Percentiles rank a stretch among this genome's conserved stretches.
These are phyloP conservation scores for Triops cancriformis DNA, from an alignment of 1,140 invertebrate species.

Conservation along the genomic window DNA sequence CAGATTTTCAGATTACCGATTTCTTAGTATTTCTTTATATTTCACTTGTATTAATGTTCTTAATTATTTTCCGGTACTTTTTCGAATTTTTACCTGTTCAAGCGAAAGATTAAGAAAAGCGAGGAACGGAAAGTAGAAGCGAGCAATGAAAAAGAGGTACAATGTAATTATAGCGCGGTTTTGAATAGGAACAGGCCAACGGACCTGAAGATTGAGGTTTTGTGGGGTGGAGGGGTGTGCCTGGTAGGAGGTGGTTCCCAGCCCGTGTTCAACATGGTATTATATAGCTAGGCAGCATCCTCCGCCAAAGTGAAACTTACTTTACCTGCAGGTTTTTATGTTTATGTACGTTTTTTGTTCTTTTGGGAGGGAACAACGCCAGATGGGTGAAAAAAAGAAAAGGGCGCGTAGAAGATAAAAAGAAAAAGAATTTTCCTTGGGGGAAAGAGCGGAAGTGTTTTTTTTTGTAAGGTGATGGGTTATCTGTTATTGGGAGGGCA, in stretches of 20 bases:
- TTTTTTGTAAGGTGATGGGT: neutral
- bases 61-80: too few relatives aligned
- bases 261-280: slow-evolving; percentile 5
- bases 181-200: neutral
- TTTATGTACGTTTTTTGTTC: neutral
- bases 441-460: neutral
- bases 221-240: neutral
- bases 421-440: neutral
- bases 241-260: neutral
- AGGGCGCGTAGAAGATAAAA: neutral
- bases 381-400: neutral
- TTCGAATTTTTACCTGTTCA: too few relatives aligned
- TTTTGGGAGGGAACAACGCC: neutral
- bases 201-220: neutral
- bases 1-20: too few relatives aligned
- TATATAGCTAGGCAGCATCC: neutral
- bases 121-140: neutral
- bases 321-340: neutral
- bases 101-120: neutral
- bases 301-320: slow-evolving; percentile 1
- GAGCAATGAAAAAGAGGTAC: neutral
- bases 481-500: neutral
- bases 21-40: too few relatives aligned
- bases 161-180: slow-evolving; percentile 2
- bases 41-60: too few relatives aligned